These are phyloP conservation scores for Drosophila nr. medialis DNA, from an alignment of 2,888 invertebrate species.

Conservation along the genomic window DNA sequence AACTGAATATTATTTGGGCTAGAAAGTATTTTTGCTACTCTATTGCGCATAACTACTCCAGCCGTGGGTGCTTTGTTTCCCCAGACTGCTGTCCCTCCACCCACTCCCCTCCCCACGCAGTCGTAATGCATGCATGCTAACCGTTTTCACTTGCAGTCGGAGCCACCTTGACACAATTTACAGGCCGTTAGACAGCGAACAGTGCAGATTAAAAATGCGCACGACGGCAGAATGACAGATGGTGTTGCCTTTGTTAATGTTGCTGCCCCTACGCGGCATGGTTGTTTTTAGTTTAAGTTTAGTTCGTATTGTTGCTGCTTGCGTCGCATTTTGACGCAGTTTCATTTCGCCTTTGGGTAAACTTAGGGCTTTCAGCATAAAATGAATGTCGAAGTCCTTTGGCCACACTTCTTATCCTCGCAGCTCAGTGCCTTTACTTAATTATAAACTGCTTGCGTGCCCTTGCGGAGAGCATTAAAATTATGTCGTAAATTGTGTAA, in stretches of 20 bases:
- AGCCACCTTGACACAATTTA: slow-evolving; percentile 76
- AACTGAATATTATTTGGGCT: neutral
- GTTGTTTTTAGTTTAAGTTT: slow-evolving; percentile 1
- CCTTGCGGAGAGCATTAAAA: neutral
- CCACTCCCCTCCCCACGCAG: neutral
- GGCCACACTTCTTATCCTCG: slow-evolving; percentile 32
- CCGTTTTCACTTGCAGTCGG: slow-evolving; percentile 39
- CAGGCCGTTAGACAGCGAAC: slow-evolving; percentile 67
- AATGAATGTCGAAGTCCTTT: slow-evolving; percentile 43
- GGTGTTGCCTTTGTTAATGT: slow-evolving; percentile 41
- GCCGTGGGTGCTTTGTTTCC: neutral
- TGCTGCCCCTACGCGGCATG: slow-evolving; percentile 11
- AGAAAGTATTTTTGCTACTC: neutral
- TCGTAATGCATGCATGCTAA: slow-evolving; percentile 22
- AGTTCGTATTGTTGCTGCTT: neutral
- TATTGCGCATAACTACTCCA: neutral
- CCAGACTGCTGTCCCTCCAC: neutral
- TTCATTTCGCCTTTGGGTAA: slow-evolving; percentile 48
- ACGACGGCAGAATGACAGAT: slow-evolving; percentile 35
- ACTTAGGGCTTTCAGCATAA: slow-evolving; percentile 47
- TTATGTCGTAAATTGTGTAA: neutral
- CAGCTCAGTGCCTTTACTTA: slow-evolving; percentile 59
- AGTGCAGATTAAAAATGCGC: slow-evolving; percentile 74
- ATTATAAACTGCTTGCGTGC: slow-evolving; percentile 49
- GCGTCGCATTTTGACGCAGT: slow-evolving; percentile 66